Evolutionary conservation across 2,888 invertebrate species (phyloP), one percentile per base, ranked within the genome.

Genomic region (Kuschelorhynchus macadamiae): DNA sequence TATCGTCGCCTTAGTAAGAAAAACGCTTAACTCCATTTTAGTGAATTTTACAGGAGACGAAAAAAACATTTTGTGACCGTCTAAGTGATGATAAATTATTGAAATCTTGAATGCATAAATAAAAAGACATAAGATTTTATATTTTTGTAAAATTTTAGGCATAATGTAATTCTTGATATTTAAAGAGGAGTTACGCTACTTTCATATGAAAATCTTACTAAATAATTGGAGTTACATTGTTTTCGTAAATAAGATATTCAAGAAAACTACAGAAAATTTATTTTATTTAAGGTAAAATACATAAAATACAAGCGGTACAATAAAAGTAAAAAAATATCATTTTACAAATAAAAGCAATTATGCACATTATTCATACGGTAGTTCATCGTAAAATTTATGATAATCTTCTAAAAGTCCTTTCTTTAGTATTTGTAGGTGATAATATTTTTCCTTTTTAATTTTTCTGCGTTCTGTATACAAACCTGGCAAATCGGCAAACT

Each of bases 401-500:
- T 16, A 57, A 21, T 57, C 57, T 25, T 44, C 36, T n/a, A 17
- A 16, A 14, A 42, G 14, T 14, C 25, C 18, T 41, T 7, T 16
- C 32, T 57, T 42, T 5, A 57, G 33, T 8, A 21, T 14, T 39
- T 36, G 36, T 21, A 57, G 18, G 36, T 57, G 44, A 3, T 30
- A 12, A 57, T 5, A 44, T 17, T 57, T 57, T 44, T 57, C 44
- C n/a, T n/a, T 12, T 44, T 56, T 56, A 36, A 56, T 42, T 12
- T 36, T 36, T 11, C 41, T 46, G n/a, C 11, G 52, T 11, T 17
- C 25, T 9, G 16, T 16, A 52, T 36, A 52, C 33, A n/a, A n/a
- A n/a, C 32, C 4, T n/a, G 36, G 52, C 18, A 52, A 36, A 11
- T 52, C 33, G n/a, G 32, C 52, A 11, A 7, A 36, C 20, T 12